Base-by-base conservation (phyloP, 2,113 vertebrate genomes). In the Procapra przewalskii region DNA sequence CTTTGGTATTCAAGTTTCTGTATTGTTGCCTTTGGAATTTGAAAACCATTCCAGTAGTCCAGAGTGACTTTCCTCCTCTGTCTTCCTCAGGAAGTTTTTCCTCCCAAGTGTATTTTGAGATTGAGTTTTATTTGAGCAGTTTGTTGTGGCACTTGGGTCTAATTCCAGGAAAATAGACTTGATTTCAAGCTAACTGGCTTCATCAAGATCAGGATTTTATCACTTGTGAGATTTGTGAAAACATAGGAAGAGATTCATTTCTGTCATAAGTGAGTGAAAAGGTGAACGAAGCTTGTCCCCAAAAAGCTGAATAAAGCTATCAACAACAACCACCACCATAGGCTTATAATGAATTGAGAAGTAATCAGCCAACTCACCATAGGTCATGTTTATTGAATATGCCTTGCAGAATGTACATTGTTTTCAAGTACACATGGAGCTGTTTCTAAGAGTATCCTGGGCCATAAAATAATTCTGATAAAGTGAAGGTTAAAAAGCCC, bases 71-170 rank as follows among this genome's bases (percentile, higher is more conserved):
- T 84, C 64, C 88, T 81, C 50, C 25, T 90, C 5, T 87, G 13
- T 19, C 12, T 94, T 84, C 50, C 25, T 50, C 82, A 64, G 54
- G 27, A 80, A 77, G 8, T 50, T 93, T 92, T 95, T n/a, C 33
- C n/a, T 95, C 55, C 1, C 75, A 48, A 15, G 54, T 92, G 23
- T 90, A 59, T 84, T 92, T 85, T 50, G 19, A 59, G 33, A 82
- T 80, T 95, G 45, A 88, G 52, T 81, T 94, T 6, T 52, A 64
- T 94, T 97, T 96, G 86, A 87, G 17, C 25, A 93, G 54, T 85
- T 93, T 75, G 9, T 77, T 91, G 33, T 21, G 36, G 27, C 52
- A 84, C 19, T 96, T 91, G 36, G 36, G 40, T 96, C 59, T 93
- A 50, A 88, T 79, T 94, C 71, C 71, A 94, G 64, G 23, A 97